These are phyloP conservation scores for Diaphora mendica DNA, from an alignment of 2,888 invertebrate genomes.

Conservation along the genomic window DNA sequence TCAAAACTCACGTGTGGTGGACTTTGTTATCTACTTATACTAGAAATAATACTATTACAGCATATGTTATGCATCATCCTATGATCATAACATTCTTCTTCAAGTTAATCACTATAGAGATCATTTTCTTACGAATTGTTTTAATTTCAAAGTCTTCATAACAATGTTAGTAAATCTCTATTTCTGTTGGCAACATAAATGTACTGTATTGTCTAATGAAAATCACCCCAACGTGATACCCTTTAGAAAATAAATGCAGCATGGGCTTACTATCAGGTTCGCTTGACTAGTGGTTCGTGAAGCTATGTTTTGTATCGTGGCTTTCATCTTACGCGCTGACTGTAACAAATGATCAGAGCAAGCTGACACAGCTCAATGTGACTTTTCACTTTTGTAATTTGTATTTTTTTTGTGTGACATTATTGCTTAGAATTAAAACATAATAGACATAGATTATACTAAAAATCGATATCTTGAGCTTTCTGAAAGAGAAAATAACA, in stretches of 20 bases:
- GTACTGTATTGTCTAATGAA: neutral
- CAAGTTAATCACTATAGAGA: neutral
- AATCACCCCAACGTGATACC: slow-evolving; percentile 10
- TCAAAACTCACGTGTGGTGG: neutral
- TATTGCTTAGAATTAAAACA: slow-evolving; percentile 11
- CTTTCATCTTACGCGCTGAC: slow-evolving; percentile 81
- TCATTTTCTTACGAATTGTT: neutral
- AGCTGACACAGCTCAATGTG: slow-evolving; percentile 45
- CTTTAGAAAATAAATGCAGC: slow-evolving; percentile 33
- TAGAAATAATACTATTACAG: too few relatives aligned
- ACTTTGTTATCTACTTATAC: too few relatives aligned
- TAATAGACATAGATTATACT: neutral
- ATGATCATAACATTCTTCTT: neutral
- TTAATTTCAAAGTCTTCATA: neutral
- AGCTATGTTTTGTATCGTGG: slow-evolving; percentile 77
- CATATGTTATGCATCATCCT: neutral
- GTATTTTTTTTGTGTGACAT: slow-evolving; percentile 45
- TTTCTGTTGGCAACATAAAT: neutral
- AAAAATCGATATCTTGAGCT: neutral
- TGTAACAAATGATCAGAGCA: slow-evolving; percentile 76
- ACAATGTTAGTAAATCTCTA: neutral
- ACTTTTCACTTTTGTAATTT: slow-evolving; percentile 58
- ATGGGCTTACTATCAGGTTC: slow-evolving; percentile 37
- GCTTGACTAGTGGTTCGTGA: slow-evolving; percentile 76
- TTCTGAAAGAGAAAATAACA: neutral